Evolutionary conservation across 2,888 invertebrate genomes (phyloP).

Genomic region (Hylaea fasciaria): DNA sequence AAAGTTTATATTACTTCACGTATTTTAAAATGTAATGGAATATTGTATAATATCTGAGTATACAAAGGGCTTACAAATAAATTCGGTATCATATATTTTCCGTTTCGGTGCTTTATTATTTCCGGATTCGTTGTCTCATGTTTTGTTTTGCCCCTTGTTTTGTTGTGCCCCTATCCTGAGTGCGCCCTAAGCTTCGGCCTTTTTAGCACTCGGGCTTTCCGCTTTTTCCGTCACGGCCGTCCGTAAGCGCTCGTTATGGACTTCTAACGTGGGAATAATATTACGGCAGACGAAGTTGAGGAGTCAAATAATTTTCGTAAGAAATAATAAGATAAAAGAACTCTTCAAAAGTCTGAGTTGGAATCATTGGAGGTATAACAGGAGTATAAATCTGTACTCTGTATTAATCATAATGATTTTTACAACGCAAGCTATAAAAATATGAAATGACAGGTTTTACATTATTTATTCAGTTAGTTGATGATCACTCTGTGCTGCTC

Average conservation of each 20-base stretch:
- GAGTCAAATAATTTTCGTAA: constrained; percentile 1
- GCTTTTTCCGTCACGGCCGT: constrained; percentile 7
- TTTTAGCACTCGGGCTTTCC: constrained; percentile 11
- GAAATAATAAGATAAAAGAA: constrained; percentile 8
- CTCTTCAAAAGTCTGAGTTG: constrained; percentile 7
- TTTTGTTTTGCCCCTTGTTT: not conserved
- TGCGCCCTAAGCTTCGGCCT: constrained; percentile 5
- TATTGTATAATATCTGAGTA: too few species aligned
- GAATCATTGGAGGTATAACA: constrained; percentile 4
- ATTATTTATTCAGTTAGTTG: too few species aligned
- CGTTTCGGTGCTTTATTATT: too few species aligned
- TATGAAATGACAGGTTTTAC: too few species aligned
- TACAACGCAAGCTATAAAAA: too few species aligned
- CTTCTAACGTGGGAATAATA: constrained; percentile 26
- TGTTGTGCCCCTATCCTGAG: not conserved
- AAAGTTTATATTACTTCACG: too few species aligned
- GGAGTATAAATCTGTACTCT: not conserved
- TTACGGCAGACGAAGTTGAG: constrained; percentile 16
- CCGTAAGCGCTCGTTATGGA: constrained; percentile 22
- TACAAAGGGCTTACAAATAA: too few species aligned
- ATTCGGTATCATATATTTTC: too few species aligned
- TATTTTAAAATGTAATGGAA: too few species aligned
- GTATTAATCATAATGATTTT: too few species aligned
- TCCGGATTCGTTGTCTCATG: not conserved
- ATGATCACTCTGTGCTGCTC: too few species aligned